Base-by-base conservation (phyloP, 2,888 invertebrate genomes). In the Galeruca laticollis region DNA sequence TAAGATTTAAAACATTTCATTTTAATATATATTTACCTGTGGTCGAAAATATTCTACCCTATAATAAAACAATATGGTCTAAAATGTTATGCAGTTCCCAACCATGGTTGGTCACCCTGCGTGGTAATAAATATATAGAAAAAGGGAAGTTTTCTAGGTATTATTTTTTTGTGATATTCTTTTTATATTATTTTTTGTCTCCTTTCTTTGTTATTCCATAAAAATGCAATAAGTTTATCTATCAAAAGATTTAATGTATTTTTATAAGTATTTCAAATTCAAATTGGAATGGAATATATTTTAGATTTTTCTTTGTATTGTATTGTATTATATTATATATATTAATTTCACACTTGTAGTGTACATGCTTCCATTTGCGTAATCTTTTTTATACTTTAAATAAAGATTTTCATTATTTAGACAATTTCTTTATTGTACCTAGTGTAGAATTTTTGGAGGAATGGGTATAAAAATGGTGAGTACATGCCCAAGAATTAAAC, bases 321-420 rank as follows among this genome's bases (percentile, higher is more conserved):
- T 76, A 74, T 67, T 72, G 57, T 75, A 70, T 68, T 71, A 61
- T 76, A 74, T 74, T 71, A 60, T 71, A 65, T 69, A 59, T 70
- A 68, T 70, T 43, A 69, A 72, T 73, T 76, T 76, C 73, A 74
- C 73, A 75, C 70, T 68, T 74, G 63, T 74, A 74, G 66, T 70
- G 75, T 73, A 73, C 73, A 77, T 77, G 78, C 77, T 78, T 79
- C 78, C 77, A 78, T 76, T 77, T 74, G 57, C 78, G 76, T 77
- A 73, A 73, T 76, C 77, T 73, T 77, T 77, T 79, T 78, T 77
- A 78, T 79, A 78, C 74, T 75, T 75, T 76, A 68, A 75, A 66
- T 63, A 77, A 76, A 76, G 75, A 72, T 67, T 71, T 76, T 71
- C 68, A 74, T 75, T 74, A 73, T 72, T 77, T 75, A 65, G 33